These are phyloP conservation scores for Atta cephalotes DNA, from an alignment of 1,140 invertebrate species.

Conservation along the genomic window DNA sequence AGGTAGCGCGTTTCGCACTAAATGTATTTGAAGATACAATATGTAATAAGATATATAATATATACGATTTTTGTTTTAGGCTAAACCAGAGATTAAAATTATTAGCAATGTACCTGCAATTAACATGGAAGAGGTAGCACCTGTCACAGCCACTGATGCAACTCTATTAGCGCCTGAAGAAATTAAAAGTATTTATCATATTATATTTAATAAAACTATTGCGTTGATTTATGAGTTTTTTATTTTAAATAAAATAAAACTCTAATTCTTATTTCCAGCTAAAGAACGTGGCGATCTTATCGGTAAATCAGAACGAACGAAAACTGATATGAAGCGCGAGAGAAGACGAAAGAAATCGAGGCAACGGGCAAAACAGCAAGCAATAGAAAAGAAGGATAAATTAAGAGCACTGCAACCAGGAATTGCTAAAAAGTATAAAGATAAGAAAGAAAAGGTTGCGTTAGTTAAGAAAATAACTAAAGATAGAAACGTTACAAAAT, in stretches of 20 bases:
- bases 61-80: slow-evolving; percentile 84
- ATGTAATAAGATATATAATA: neutral
- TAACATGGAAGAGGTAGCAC: slow-evolving; percentile 98
- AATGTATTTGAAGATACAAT: too few relatives aligned
- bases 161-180: slow-evolving; percentile 97
- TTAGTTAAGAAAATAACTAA: slow-evolving; percentile 88
- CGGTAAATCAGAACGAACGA: slow-evolving; percentile 92
- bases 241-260: neutral
- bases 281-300: slow-evolving; percentile 93
- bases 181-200: slow-evolving; percentile 89
- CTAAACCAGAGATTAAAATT: slow-evolving; percentile 95
- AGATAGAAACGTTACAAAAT: slow-evolving; percentile 88
- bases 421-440: slow-evolving; percentile 88
- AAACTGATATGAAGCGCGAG: slow-evolving; percentile 96
- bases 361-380: slow-evolving; percentile 88
- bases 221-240: neutral
- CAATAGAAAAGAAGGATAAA: slow-evolving; percentile 87
- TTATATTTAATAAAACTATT: slow-evolving; percentile 41
- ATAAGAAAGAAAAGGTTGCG: slow-evolving; percentile 87
- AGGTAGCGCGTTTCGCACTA: too few relatives aligned
- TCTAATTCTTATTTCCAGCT: slow-evolving; percentile 83
- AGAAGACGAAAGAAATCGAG: slow-evolving; percentile 94
- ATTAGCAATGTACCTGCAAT: slow-evolving; percentile 96
- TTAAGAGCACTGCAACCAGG: slow-evolving; percentile 82
- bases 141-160: slow-evolving; percentile 93